Base-by-base conservation (phyloP, 2,888 invertebrate genomes). In the Lasioglossum lativentre region DNA sequence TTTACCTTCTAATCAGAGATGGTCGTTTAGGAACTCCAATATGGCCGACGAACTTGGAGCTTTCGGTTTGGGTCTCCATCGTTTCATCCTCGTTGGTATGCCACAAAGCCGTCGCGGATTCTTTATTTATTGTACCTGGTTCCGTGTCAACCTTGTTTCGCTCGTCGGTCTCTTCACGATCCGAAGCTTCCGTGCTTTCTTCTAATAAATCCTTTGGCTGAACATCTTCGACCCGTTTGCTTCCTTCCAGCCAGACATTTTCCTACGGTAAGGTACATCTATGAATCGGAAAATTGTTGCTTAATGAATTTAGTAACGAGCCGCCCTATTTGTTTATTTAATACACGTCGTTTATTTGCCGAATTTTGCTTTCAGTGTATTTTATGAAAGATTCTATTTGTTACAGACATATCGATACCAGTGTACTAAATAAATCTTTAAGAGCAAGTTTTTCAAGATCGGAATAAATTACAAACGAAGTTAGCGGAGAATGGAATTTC, bases 1-100 rank as follows among this genome's bases (percentile, higher is more conserved):
- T n/a, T 76, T 89, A 94, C 94, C 93, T 93, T 89, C 92, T 91
- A 27, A 92, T 88, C 16, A 90, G 89, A 6, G 91, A 82, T 40
- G 91, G 91, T 66, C 92, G 89, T 66, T 72, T 82, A 30, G 68
- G 12, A 14, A 84, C 72, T 19, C 90, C 75, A 30, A 86, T 19
- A 66, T 86, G 79, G 38, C 71, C 70, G 40, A 88, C 59, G 38
- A 89, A 84, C 56, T 85, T 88, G 16, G 91, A 86, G 70, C 73
- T 86, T 19, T 91, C 93, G 16, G 86, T 80, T 74, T 87, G 88
- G 45, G 91, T 89, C 75, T 93, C 92, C 93, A 94, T 94, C 45
- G 81, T 84, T 19, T 78, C 80, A 14, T 87, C 82, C 75, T 68
- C 87, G 74, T 90, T 87, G 42, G 56, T 77, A 30, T 79, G 66